These are phyloP conservation scores for Fregetta grallaria DNA, from an alignment of 2,113 vertebrate species.

Conservation along the genomic window DNA sequence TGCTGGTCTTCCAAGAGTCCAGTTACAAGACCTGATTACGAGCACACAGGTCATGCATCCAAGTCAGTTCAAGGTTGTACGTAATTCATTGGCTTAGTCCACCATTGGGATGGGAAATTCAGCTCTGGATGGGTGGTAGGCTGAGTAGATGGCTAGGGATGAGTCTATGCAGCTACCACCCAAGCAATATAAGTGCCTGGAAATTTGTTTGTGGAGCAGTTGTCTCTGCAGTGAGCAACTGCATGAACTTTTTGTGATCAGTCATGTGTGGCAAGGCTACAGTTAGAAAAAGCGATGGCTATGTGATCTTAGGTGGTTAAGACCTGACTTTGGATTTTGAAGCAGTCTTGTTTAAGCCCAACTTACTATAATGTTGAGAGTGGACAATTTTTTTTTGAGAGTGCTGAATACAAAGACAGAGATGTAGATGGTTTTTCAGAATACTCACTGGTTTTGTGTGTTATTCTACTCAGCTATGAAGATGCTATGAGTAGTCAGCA, in stretches of 20 bases:
- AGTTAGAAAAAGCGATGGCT: not conserved
- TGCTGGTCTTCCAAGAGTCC: not conserved
- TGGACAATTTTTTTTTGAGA: not conserved
- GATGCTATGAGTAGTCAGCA: not conserved
- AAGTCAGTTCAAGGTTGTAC: not conserved
- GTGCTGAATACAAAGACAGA: not conserved
- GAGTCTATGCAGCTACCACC: not conserved
- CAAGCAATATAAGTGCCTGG: not conserved
- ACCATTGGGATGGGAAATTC: not conserved
- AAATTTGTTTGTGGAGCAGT: not conserved
- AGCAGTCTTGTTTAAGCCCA: not conserved
- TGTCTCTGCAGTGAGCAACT: not conserved
- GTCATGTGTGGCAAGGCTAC: rapidly evolving
- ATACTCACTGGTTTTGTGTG: not conserved
- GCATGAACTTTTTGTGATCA: not conserved
- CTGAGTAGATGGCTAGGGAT: not conserved
- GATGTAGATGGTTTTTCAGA: not conserved
- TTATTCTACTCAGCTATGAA: not conserved
- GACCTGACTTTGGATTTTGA: not conserved
- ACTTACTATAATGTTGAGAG: not conserved
- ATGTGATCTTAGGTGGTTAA: not conserved
- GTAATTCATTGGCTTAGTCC: not conserved
- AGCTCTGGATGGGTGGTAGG: not conserved
- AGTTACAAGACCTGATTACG: not conserved
- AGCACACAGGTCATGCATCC: too few species aligned